Conservation (phyloP, 53 echinoderm and acorn worm genomes). For the Patiria pectinifera region DNA sequence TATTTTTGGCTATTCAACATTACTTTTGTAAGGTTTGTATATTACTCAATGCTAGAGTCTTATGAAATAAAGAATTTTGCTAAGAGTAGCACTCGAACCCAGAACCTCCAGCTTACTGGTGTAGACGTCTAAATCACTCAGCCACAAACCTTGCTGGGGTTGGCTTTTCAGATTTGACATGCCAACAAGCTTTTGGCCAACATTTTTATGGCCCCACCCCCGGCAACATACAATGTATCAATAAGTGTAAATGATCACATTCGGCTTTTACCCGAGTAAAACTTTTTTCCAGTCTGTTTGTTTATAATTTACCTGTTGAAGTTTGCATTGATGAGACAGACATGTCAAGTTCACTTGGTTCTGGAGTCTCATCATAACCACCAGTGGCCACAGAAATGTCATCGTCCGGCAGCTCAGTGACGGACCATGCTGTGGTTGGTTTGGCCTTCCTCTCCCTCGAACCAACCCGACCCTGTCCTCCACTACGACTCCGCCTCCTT, state of each 20-base stretch:
- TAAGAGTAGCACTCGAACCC: not conserved
- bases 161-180: too few relatives aligned
- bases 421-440: constrained; percentile 52
- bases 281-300: not conserved
- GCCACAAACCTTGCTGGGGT: not conserved
- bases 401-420: constrained; percentile 47
- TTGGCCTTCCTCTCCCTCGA: not conserved
- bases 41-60: too few relatives aligned
- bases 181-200: too few relatives aligned
- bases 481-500: constrained; percentile 11
- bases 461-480: not conserved
- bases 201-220: too few relatives aligned
- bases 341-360: constrained; percentile 44
- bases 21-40: too few relatives aligned
- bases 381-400: not conserved
- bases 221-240: too few relatives aligned
- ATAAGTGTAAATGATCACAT: too few relatives aligned
- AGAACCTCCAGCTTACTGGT: not conserved
- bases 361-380: constrained; percentile 1
- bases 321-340: constrained; percentile 39
- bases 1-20: too few relatives aligned
- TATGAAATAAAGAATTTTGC: too few relatives aligned
- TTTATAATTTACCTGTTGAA: constrained; percentile 27
- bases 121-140: not conserved
- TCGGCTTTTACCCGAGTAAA: too few relatives aligned